phyloP scores from a whole-genome alignment of 2,113 vertebrate genomes.

The Hyaena hyaena region DNA sequence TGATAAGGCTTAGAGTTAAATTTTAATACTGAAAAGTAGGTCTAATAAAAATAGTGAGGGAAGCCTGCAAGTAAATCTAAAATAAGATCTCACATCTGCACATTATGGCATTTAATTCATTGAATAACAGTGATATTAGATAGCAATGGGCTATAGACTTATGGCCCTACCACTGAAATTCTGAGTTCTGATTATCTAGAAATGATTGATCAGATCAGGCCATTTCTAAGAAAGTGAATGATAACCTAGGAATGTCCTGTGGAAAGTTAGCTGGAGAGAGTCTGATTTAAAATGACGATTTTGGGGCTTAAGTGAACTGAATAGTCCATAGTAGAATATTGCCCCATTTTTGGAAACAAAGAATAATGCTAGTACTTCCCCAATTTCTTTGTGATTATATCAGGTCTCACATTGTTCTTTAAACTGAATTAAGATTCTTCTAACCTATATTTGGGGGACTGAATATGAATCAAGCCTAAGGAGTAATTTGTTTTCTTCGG shows the following conservation, averaged over 20 bases:
- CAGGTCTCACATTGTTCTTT: not conserved
- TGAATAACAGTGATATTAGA: not conserved
- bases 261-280: not conserved
- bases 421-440: conserved; percentile 6
- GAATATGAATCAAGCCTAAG: not conserved
- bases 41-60: not conserved
- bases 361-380: not conserved
- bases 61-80: not conserved
- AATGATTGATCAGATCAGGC: not conserved
- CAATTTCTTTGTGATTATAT: not conserved
- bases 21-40: not conserved
- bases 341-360: not conserved
- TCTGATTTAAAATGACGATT: conserved; percentile 37
- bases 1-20: not conserved
- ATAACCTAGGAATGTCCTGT: not conserved
- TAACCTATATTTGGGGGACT: not conserved
- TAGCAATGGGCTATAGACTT: not conserved
- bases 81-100: not conserved
- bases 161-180: not conserved
- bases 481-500: conserved; percentile 26
- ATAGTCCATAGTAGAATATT: not conserved
- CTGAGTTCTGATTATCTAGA: not conserved
- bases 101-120: not conserved
- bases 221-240: conserved; percentile 15
- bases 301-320: not conserved